Conservation (phyloP, 2,888 invertebrate genomes). For the Eupeodes luniger region DNA sequence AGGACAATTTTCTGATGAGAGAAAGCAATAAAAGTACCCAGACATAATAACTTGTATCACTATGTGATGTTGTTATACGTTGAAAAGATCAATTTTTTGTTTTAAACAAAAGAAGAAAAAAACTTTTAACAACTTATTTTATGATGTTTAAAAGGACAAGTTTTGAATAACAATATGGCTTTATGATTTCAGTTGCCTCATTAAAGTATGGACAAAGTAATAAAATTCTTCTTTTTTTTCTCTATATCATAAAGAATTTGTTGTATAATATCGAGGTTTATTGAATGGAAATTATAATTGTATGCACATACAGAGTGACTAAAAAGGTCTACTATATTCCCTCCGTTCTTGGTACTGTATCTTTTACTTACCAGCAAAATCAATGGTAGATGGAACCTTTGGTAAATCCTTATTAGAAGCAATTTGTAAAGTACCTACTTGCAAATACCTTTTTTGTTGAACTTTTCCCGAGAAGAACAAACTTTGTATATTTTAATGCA, state of each 20-base stretch:
- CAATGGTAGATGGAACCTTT: constrained; percentile 62
- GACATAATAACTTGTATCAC: constrained; percentile 23
- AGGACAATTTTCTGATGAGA: constrained; percentile 19
- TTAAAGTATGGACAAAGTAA: constrained; percentile 21
- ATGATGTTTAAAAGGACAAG: constrained; percentile 70
- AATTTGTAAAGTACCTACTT: constrained; percentile 75
- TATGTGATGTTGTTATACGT: too few species aligned
- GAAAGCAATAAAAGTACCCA: constrained; percentile 18
- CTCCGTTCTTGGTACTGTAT: neutral
- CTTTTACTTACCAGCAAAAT: neutral
- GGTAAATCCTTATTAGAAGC: constrained; percentile 72
- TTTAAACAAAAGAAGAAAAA: neutral
- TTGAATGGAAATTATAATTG: constrained; percentile 73
- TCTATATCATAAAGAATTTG: constrained; percentile 1
- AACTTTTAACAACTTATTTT: constrained; percentile 68
- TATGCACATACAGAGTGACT: constrained; percentile 61
- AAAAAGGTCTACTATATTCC: constrained; percentile 54
- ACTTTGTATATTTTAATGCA: neutral
- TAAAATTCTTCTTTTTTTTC: constrained; percentile 34
- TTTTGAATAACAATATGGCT: constrained; percentile 67
- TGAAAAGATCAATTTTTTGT: neutral
- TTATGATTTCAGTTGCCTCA: constrained; percentile 9
- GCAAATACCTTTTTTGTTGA: constrained; percentile 71
- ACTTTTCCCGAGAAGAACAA: constrained; percentile 24
- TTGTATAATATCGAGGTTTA: constrained; percentile 61